phyloP scores from a whole-genome alignment of 2,888 invertebrate genomes.

The Sphaerophoria taeniata region DNA sequence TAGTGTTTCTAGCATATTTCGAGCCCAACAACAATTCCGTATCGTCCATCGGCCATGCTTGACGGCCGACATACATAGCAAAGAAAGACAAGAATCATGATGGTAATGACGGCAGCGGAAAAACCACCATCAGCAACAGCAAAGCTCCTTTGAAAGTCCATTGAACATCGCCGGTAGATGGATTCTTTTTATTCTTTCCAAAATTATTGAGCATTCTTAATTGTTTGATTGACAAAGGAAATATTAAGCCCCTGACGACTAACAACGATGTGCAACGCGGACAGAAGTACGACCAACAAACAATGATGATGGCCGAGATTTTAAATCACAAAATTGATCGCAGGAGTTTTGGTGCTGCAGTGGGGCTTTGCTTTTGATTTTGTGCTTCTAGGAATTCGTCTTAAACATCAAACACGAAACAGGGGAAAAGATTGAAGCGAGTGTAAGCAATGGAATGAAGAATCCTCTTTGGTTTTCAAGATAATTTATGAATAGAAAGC shows the following conservation, averaged over 20 bases:
- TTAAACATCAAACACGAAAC: neutral
- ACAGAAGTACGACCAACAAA: neutral
- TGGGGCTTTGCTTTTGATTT: neutral
- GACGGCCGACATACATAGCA: too few species aligned
- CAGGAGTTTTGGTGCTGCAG: neutral
- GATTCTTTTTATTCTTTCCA: conserved; percentile 23
- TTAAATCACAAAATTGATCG: conserved; percentile 32
- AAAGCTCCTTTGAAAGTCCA: neutral
- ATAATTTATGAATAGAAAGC: too few species aligned
- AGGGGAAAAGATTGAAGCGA: too few species aligned
- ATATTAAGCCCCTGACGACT: conserved; percentile 17
- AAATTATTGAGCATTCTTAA: conserved; percentile 50
- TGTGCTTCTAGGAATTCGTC: neutral
- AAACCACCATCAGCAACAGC: neutral
- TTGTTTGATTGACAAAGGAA: conserved; percentile 55
- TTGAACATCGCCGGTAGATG: conserved; percentile 1
- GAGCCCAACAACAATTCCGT: neutral
- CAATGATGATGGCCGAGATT: conserved; percentile 6
- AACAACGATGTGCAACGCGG: too few species aligned
- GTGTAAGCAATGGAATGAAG: neutral
- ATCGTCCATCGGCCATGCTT: too few species aligned
- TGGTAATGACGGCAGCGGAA: neutral
- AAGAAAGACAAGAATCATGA: neutral
- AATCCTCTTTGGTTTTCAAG: too few species aligned
- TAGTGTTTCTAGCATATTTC: conserved; percentile 18